phyloP scores from a whole-genome alignment of 2,113 vertebrate genomes.

The Catharus bicknelli region DNA sequence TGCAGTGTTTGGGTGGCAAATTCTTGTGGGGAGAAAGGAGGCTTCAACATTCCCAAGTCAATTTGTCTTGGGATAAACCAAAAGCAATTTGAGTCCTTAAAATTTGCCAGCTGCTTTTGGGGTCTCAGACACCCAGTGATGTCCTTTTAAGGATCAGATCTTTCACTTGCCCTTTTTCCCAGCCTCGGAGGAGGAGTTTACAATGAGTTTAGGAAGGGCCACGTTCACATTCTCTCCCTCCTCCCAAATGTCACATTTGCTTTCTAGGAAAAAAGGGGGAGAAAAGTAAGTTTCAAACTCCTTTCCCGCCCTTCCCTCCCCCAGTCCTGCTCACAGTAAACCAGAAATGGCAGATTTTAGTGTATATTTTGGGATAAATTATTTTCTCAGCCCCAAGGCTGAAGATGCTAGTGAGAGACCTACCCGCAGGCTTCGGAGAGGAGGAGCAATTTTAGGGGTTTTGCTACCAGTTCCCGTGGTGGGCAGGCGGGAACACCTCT shows the following conservation, averaged over 20 bases:
- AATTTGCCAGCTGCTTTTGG: slow-evolving; percentile 3
- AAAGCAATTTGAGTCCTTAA: not conserved
- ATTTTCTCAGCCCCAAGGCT: slow-evolving; percentile 12
- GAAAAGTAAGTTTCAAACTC: not conserved
- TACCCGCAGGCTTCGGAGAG: not conserved
- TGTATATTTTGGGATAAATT: not conserved
- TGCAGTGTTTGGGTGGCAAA: slow-evolving; percentile 54
- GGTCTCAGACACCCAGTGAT: slow-evolving; percentile 70
- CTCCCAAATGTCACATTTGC: not conserved
- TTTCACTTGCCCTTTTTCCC: slow-evolving; percentile 28
- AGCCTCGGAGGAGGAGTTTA: not conserved
- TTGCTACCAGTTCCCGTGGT: not conserved
- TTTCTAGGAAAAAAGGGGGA: not conserved
- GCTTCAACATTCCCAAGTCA: slow-evolving; percentile 15
- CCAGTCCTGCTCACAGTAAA: not conserved
- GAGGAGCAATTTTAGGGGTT: not conserved
- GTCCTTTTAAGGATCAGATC: slow-evolving; percentile 74
- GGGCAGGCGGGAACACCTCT: not conserved
- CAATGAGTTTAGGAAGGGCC: not conserved
- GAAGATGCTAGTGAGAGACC: slow-evolving; percentile 2
- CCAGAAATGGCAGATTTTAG: not conserved
- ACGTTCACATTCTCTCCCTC: not conserved
- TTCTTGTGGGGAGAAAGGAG: slow-evolving; percentile 12
- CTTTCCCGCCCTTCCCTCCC: not conserved
- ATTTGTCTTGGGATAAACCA: not conserved